phyloP scores from a whole-genome alignment of 2,113 vertebrate species.

The Seriola quinqueradiata region DNA sequence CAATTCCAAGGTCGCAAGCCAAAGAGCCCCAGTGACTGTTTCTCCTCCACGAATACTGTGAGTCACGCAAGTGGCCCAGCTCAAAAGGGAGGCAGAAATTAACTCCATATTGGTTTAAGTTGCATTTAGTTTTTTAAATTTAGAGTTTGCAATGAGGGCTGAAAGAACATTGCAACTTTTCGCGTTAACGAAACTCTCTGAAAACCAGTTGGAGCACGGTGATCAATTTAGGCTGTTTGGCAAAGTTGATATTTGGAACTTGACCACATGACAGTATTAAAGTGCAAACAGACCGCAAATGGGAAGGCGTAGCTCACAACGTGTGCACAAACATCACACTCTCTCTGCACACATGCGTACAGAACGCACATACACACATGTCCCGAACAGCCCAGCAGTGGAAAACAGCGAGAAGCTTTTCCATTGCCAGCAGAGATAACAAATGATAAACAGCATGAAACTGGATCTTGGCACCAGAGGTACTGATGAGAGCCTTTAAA shows the following conservation, averaged over 20 bases:
- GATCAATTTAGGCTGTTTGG: not conserved
- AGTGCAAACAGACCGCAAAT: not conserved
- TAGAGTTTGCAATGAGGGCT: not conserved
- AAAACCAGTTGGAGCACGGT: not conserved
- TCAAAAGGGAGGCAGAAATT: not conserved
- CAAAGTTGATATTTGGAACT: not conserved
- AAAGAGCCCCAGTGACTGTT: constrained; percentile 54
- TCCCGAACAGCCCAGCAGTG: not conserved
- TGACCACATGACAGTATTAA: not conserved
- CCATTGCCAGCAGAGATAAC: constrained; percentile 47
- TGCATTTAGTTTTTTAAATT: not conserved
- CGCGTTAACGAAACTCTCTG: not conserved
- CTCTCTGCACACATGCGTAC: not conserved
- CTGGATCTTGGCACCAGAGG: constrained; percentile 44
- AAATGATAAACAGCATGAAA: constrained; percentile 60
- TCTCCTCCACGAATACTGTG: constrained; percentile 49
- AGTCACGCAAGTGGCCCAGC: constrained; percentile 53
- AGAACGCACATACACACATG: not conserved
- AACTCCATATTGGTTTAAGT: not conserved
- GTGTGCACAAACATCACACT: not conserved
- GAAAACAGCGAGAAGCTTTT: constrained; percentile 36
- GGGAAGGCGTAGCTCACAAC: not conserved
- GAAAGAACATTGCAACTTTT: not conserved
- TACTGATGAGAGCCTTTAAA: constrained; percentile 34
- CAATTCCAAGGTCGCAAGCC: constrained; percentile 54